phyloP scores from a whole-genome alignment of 2,113 vertebrate species.

The Hippocampus comes region DNA sequence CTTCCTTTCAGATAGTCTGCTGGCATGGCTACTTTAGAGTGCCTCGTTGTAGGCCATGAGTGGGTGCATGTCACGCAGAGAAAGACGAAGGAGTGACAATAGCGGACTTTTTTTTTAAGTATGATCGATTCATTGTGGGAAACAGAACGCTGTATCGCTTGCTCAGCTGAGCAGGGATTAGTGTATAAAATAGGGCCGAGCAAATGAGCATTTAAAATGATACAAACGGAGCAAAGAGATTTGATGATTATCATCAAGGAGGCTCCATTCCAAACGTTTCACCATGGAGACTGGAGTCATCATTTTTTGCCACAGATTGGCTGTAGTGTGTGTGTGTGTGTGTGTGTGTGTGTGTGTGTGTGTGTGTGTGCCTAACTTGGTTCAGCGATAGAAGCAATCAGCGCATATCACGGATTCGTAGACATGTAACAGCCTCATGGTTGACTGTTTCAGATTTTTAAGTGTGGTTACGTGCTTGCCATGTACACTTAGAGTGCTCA shows the following conservation, averaged over 20 bases:
- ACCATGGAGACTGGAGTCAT: background rate
- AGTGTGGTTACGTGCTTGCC: too few species aligned
- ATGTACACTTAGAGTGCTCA: too few species aligned
- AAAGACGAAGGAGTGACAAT: too few species aligned
- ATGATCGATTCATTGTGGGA: conserved; percentile 33
- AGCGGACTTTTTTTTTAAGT: too few species aligned
- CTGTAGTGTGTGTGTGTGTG: background rate
- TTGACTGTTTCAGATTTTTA: too few species aligned
- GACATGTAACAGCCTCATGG: too few species aligned
- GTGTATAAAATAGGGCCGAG: conserved; percentile 15
- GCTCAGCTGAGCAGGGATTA: conserved; percentile 40
- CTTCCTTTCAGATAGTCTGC: too few species aligned
- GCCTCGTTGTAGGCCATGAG: too few species aligned
- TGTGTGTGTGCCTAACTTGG: too few species aligned
- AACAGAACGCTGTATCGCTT: conserved; percentile 29
- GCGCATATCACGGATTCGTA: too few species aligned
- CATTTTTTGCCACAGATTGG: background rate
- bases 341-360: background rate
- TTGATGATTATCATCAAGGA: conserved; percentile 16
- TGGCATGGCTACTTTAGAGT: too few species aligned
- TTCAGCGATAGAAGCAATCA: background rate
- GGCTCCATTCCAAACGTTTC: conserved; percentile 2
- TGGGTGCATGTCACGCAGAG: too few species aligned
- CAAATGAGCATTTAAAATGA: conserved; percentile 21
- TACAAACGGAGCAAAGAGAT: conserved; percentile 12